Conservation (phyloP, 2,888 invertebrate genomes). For the Cephalotes varians region DNA sequence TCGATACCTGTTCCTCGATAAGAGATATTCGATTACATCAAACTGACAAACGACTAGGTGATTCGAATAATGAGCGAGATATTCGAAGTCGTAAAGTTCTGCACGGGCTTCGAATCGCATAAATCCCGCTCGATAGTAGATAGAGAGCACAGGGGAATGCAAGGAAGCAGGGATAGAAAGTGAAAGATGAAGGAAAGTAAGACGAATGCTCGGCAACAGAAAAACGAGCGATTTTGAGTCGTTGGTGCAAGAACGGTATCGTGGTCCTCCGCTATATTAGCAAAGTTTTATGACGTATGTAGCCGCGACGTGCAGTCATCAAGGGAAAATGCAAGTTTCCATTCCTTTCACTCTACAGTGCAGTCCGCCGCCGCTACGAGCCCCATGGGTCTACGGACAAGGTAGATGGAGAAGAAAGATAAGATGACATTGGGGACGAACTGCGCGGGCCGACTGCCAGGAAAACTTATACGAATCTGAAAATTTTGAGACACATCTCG, state of each 20-base stretch:
- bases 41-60: conserved; percentile 4
- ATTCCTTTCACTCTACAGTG: conserved; percentile 12
- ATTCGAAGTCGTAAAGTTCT: conserved; percentile 21
- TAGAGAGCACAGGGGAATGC: conserved; percentile 9
- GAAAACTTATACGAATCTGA: conserved; percentile 25
- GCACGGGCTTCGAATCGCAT: conserved; percentile 38
- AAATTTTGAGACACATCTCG: not conserved
- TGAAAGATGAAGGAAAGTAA: conserved; percentile 59
- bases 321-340: conserved; percentile 68
- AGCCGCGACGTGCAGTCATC: conserved; percentile 50
- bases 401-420: not conserved
- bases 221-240: conserved; percentile 65
- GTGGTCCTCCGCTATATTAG: conserved; percentile 67
- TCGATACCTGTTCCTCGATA: conserved; percentile 19
- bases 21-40: conserved; percentile 11
- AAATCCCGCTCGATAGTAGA: conserved; percentile 49
- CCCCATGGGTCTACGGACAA: conserved; percentile 45
- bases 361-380: conserved; percentile 45
- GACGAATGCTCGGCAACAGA: conserved; percentile 50
- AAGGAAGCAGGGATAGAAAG: conserved; percentile 24
- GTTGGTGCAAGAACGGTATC: conserved; percentile 61
- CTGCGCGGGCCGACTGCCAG: conserved; percentile 28
- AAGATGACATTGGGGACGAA: conserved; percentile 40
- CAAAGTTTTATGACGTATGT: conserved; percentile 73
- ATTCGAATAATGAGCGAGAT: conserved; percentile 38